These are phyloP conservation scores for Ailuropoda melanoleuca DNA, from an alignment of 2,113 vertebrate species.

Conservation along the genomic window DNA sequence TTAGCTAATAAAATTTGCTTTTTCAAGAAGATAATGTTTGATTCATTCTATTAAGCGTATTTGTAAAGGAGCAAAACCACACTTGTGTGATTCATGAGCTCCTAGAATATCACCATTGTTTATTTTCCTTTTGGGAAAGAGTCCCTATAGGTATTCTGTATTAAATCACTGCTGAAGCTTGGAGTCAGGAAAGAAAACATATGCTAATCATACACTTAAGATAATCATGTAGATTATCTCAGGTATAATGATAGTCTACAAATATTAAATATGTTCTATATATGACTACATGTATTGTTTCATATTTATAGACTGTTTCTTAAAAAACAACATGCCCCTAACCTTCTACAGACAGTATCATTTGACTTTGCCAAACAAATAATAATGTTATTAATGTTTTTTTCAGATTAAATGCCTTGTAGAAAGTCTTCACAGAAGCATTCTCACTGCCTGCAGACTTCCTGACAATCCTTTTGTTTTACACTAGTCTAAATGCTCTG, in stretches of 20 bases:
- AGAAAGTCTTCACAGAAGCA: not conserved
- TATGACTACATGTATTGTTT: not conserved
- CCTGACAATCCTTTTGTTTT: not conserved
- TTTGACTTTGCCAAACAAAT: not conserved
- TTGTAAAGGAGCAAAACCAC: not conserved
- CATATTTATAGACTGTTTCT: not conserved
- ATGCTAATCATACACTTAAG: conserved; percentile 50
- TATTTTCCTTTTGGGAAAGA: conserved; percentile 24
- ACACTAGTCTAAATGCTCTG: not conserved
- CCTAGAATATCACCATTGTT: not conserved
- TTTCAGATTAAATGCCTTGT: not conserved
- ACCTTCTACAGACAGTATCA: not conserved
- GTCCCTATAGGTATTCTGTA: conserved; percentile 52
- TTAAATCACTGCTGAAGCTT: conserved; percentile 40
- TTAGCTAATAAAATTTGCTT: not conserved
- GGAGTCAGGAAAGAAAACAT: conserved; percentile 44
- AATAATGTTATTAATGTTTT: not conserved
- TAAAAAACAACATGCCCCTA: not conserved
- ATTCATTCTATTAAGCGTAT: conserved; percentile 27
- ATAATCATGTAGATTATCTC: conserved; percentile 55
- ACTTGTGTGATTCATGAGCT: not conserved
- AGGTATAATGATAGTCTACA: conserved; percentile 20
- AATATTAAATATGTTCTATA: not conserved
- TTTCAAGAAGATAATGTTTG: not conserved
- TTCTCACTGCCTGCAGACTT: not conserved